Conservation (phyloP, 2,113 vertebrate species). For the Phrynocephalus versicolor region DNA sequence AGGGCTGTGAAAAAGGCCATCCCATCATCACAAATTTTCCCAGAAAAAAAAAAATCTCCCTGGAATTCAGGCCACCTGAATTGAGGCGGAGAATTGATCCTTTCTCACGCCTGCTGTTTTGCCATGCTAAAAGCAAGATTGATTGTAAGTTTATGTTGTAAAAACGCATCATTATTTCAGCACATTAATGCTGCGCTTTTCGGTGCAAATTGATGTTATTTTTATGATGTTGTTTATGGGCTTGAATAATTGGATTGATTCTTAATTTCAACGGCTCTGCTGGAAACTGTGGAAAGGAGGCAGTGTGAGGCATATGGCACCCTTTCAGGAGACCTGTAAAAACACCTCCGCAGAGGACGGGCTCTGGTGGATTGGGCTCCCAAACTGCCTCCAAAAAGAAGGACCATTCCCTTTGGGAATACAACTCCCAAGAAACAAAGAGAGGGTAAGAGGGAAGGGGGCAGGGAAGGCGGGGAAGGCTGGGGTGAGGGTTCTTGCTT, state of each 20-base stretch:
- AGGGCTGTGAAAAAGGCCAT: not conserved
- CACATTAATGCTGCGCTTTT: slow-evolving; percentile 67
- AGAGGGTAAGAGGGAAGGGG: no score
- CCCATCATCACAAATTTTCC: slow-evolving; percentile 41
- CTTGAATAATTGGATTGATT: slow-evolving; percentile 78
- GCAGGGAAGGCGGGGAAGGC: no score
- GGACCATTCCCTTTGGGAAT: no score
- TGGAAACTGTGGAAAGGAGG: slow-evolving; percentile 34
- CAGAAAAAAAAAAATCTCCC: slow-evolving; percentile 54
- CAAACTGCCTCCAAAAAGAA: no score
- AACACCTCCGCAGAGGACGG: rapidly evolving
- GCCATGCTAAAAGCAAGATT: slow-evolving; percentile 64
- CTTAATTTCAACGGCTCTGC: slow-evolving; percentile 67
- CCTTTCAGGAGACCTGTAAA: rapidly evolving
- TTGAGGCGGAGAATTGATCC: slow-evolving; percentile 57
- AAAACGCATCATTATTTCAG: slow-evolving; percentile 71
- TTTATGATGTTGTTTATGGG: slow-evolving; percentile 77
- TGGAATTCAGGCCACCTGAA: slow-evolving; percentile 60
- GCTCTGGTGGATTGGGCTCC: rapidly evolving
- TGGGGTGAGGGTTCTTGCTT: no score
- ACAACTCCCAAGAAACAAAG: no score
- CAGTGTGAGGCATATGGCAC: not conserved
- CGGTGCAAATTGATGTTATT: slow-evolving; percentile 75
- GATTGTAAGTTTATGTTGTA: slow-evolving; percentile 71
- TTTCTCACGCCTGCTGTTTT: slow-evolving; percentile 58